Percentiles rank a stretch among this genome's conserved stretches.
These are phyloP conservation scores for Eunapius fragilis DNA, from an alignment of 37 sponge, comb jelly and placozoan species.

Conservation along the genomic window DNA sequence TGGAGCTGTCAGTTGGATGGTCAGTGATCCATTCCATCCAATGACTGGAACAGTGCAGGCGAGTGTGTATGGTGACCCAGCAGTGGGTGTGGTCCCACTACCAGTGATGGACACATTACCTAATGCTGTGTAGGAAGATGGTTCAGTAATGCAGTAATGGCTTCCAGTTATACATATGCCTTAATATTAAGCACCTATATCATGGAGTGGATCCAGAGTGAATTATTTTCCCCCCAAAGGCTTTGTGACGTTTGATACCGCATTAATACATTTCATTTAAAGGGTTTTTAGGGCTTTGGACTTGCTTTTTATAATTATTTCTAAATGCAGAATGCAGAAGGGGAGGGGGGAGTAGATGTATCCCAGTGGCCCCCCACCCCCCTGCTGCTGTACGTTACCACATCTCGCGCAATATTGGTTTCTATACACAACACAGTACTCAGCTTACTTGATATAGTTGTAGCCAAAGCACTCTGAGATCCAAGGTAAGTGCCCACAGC, in stretches of 20 bases:
- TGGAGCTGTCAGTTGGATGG: slow-evolving; percentile 17
- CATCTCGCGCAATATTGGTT: too few relatives aligned
- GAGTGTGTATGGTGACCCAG: slow-evolving; percentile 40
- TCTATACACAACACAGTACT: too few relatives aligned
- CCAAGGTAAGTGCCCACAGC: neutral
- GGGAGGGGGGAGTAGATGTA: neutral
- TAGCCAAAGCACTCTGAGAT: neutral
- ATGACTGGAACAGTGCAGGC: slow-evolving; percentile 21
- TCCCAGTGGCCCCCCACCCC: too few relatives aligned
- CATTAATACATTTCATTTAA: too few relatives aligned
- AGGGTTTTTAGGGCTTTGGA: too few relatives aligned
- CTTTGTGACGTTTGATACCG: too few relatives aligned
- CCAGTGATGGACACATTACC: neutral
- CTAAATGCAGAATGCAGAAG: too few relatives aligned
- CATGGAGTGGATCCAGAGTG: too few relatives aligned
- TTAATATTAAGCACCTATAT: neutral
- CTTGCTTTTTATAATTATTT: too few relatives aligned
- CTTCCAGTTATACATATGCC: neutral
- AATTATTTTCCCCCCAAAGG: too few relatives aligned
- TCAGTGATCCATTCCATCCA: neutral
- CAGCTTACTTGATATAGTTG: neutral
- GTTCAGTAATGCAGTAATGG: neutral
- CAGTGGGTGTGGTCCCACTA: slow-evolving; percentile 2
- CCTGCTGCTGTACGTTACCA: too few relatives aligned
- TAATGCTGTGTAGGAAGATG: neutral